phyloP scores from a whole-genome alignment of 1,140 invertebrate species.

The Drosophila suzukii region DNA sequence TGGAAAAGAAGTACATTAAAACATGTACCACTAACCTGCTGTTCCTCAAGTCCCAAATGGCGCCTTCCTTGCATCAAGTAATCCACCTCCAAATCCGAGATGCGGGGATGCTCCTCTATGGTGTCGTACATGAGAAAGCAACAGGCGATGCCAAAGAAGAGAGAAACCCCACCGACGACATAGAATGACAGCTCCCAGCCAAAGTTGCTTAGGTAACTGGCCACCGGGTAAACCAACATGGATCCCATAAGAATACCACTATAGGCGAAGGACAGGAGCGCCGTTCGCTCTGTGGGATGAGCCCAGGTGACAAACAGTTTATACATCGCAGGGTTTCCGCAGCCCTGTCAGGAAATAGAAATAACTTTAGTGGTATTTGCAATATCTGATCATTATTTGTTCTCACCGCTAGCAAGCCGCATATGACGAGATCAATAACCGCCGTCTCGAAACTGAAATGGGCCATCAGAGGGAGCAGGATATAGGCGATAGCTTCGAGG shows the following conservation, averaged over 20 bases:
- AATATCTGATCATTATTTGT: not conserved
- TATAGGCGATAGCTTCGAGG: constrained; percentile 45
- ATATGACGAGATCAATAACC: constrained; percentile 41
- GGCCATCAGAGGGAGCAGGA: constrained; percentile 64
- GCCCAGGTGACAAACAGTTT: constrained; percentile 76
- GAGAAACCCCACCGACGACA: constrained; percentile 50
- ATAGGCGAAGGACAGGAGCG: constrained; percentile 71
- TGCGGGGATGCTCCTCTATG: constrained; percentile 68
- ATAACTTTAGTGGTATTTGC: not conserved
- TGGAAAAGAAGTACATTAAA: too few species aligned
- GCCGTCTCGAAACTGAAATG: constrained; percentile 48
- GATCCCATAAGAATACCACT: constrained; percentile 67
- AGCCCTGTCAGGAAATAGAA: constrained; percentile 46
- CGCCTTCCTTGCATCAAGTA: constrained; percentile 46
- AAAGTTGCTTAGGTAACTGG: constrained; percentile 59
- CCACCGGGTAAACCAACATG: constrained; percentile 65
- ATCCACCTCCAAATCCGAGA: constrained; percentile 44
- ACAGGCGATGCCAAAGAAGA: constrained; percentile 59
- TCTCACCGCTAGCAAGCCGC: constrained; percentile 66
- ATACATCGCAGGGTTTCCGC: constrained; percentile 70
- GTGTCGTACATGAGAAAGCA: constrained; percentile 68
- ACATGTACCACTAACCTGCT: constrained; percentile 27
- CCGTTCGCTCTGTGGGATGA: constrained; percentile 74
- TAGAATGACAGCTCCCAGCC: constrained; percentile 70
- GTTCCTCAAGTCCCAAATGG: not conserved